These are phyloP conservation scores for Melanotus villosus DNA, from an alignment of 2,888 invertebrate genomes.

Conservation along the genomic window DNA sequence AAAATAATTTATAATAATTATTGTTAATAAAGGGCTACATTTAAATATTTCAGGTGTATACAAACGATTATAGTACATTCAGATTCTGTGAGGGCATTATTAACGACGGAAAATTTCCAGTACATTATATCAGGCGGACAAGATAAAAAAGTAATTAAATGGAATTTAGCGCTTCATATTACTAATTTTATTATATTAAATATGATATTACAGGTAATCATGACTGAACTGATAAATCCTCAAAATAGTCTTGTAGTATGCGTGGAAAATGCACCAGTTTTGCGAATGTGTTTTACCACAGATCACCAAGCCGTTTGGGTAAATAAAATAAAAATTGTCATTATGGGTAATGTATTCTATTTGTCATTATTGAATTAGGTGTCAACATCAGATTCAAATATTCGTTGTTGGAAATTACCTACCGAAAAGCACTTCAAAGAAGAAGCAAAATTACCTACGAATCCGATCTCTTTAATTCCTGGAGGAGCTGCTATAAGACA, in stretches of 20 bases:
- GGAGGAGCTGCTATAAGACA: constrained; percentile 96
- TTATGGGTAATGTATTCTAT: too few relatives aligned
- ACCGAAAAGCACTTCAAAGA: constrained; percentile 66
- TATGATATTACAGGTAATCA: too few relatives aligned
- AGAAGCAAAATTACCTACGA: constrained; percentile 61
- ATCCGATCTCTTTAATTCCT: constrained; percentile 73
- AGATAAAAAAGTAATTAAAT: constrained; percentile 84
- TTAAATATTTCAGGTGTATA: constrained; percentile 72
- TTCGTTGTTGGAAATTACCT: constrained; percentile 68
- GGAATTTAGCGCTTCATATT: too few relatives aligned
- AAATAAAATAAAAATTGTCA: constrained; percentile 30
- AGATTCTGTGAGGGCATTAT: constrained; percentile 97
- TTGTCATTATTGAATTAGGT: constrained; percentile 63
- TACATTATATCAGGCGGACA: constrained; percentile 96
- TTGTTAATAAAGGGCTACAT: too few relatives aligned
- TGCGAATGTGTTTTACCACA: constrained; percentile 84
- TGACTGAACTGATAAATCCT: constrained; percentile 92
- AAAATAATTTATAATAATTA: background rate
- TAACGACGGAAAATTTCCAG: constrained; percentile 94
- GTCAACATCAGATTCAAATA: constrained; percentile 78
- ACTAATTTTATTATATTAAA: too few relatives aligned
- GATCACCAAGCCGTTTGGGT: constrained; percentile 73
- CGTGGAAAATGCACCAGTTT: constrained; percentile 92
- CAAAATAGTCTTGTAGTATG: constrained; percentile 89
- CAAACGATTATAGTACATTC: constrained; percentile 94